Conservation (phyloP, 2,797 vertebrate species). For the Kryptopterus vitreolus region DNA sequence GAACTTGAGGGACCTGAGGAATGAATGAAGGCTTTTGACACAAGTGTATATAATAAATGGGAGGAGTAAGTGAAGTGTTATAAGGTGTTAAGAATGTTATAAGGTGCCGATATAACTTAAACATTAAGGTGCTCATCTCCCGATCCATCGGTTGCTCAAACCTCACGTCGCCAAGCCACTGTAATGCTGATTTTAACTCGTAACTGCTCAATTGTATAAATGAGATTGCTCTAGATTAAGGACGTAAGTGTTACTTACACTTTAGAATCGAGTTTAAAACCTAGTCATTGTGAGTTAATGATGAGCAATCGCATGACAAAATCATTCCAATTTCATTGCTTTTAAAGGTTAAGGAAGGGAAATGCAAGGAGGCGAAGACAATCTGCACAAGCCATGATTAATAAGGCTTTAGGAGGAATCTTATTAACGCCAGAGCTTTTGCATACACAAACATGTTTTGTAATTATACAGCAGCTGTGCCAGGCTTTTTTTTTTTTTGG, state of each 20-base stretch:
- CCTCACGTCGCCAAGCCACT: no score
- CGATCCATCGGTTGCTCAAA: no score
- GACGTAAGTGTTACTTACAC: not conserved
- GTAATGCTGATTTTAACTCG: no score
- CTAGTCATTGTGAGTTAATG: not conserved
- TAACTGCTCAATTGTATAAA: no score
- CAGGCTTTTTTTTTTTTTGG: slow-evolving; percentile 26
- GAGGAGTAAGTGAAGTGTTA: no score
- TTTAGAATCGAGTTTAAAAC: not conserved
- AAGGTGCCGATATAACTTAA: no score
- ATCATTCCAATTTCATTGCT: not conserved
- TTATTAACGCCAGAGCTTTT: slow-evolving; percentile 71
- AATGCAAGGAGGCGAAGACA: slow-evolving; percentile 18
- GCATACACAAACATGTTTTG: slow-evolving; percentile 69
- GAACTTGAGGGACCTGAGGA: no score
- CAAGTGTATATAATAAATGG: no score
- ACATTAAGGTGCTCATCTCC: no score
- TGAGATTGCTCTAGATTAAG: no score
- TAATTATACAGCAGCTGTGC: slow-evolving; percentile 72
- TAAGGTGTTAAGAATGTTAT: no score
- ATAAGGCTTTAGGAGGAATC: slow-evolving; percentile 57
- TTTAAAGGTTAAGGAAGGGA: not conserved
- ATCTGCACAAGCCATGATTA: slow-evolving; percentile 60
- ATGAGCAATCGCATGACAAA: not conserved
- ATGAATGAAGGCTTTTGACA: no score